Percentiles rank a stretch among this genome's conserved stretches.
These are phyloP conservation scores for Astur gentilis DNA, from an alignment of 2,113 vertebrate genomes.

Conservation along the genomic window DNA sequence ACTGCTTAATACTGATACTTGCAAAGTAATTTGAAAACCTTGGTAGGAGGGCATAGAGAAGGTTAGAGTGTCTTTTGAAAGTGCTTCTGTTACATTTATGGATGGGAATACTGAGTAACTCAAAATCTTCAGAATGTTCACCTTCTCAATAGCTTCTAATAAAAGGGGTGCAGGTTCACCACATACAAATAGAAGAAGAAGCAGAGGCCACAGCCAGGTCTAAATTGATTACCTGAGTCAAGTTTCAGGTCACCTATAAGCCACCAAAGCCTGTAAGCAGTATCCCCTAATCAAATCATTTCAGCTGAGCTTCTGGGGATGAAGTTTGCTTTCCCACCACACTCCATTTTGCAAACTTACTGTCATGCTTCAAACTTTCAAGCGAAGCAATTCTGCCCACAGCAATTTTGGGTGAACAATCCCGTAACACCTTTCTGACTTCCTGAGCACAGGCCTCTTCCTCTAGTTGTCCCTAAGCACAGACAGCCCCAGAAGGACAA, in stretches of 20 bases:
- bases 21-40: neutral
- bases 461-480: neutral
- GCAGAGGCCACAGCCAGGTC: neutral
- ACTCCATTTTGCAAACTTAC: neutral
- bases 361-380: neutral
- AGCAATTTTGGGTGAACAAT: neutral
- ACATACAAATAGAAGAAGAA: neutral
- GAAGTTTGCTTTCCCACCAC: neutral
- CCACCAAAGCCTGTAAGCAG: neutral
- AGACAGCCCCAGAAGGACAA: neutral
- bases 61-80: neutral
- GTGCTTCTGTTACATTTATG: neutral
- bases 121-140: neutral
- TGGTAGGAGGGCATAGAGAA: neutral
- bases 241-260: neutral
- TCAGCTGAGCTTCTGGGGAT: neutral
- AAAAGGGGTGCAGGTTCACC: neutral
- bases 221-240: neutral
- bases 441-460: neutral
- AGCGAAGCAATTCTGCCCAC: neutral
- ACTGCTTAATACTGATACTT: neutral
- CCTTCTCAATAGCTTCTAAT: neutral
- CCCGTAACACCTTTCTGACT: neutral
- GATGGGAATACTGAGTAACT: neutral
- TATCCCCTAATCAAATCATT: neutral